Percentiles rank a stretch among this genome's conserved stretches.
phyloP scores from a whole-genome alignment of 2,113 vertebrate species.

The Hyperoodon ampullatus region DNA sequence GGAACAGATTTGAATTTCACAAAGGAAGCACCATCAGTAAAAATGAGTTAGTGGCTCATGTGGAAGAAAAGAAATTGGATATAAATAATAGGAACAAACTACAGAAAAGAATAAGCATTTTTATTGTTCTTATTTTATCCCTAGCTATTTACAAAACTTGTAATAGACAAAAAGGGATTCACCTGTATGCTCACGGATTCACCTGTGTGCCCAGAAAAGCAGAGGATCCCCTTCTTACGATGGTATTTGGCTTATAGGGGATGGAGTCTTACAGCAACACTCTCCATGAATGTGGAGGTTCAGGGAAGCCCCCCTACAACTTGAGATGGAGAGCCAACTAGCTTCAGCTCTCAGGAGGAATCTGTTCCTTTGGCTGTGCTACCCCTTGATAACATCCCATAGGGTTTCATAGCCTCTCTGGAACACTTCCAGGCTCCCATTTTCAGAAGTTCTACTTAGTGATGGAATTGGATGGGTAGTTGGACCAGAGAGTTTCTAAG shows the following conservation, averaged over 20 bases:
- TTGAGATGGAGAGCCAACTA: neutral
- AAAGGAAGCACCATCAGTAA: neutral
- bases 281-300: neutral
- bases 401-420: neutral
- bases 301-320: neutral
- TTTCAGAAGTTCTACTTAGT: neutral
- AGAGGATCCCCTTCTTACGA: neutral
- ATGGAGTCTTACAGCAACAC: neutral
- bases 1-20: conserved; percentile 28
- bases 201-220: neutral
- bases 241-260: neutral
- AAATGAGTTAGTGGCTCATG: neutral
- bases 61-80: neutral
- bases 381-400: neutral
- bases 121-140: conserved; percentile 5
- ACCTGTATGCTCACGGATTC: neutral
- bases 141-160: neutral
- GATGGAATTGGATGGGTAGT: neutral
- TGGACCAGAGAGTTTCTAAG: neutral
- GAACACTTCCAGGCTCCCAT: neutral
- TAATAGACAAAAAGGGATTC: neutral
- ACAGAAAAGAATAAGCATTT: conserved; percentile 30
- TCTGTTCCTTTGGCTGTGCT: neutral
- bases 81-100: neutral
- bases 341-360: neutral